Evolutionary conservation across 2,888 invertebrate species (phyloP).

Genomic region (Seira ritae): DNA sequence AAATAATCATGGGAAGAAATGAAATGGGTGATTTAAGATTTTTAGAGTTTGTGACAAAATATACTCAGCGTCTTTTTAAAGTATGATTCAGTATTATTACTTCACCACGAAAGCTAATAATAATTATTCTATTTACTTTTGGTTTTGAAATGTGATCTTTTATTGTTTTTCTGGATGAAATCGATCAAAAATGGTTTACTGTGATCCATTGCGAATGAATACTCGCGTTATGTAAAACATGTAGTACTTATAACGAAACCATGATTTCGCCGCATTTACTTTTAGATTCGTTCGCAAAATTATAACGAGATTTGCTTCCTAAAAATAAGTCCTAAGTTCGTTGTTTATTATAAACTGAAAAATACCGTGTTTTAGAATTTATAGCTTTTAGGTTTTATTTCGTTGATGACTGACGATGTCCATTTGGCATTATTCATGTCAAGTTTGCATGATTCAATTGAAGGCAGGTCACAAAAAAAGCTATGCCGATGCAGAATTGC

Average conservation of each 20-base stretch:
- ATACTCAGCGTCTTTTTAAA: background rate
- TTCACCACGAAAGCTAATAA: background rate
- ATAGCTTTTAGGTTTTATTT: background rate
- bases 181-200: background rate
- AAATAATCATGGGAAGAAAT: background rate
- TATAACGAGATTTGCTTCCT: too few relatives aligned
- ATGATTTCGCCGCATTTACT: background rate
- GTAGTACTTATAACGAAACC: background rate
- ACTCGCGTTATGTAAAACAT: background rate
- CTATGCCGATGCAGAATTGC: background rate
- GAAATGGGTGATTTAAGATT: background rate
- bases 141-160: background rate
- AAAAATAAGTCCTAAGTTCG: too few relatives aligned
- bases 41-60: background rate
- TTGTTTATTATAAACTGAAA: background rate
- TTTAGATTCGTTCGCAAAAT: background rate
- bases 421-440: background rate
- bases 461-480: too few relatives aligned
- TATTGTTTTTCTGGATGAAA: background rate
- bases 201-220: background rate
- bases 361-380: background rate
- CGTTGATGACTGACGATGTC: background rate
- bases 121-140: background rate
- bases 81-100: background rate
- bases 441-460: background rate